A percentile compares a stretch with the other conserved stretches of the same genome.
Evolutionary conservation across 2,113 vertebrate genomes (phyloP).

Genomic region (Otis tarda): DNA sequence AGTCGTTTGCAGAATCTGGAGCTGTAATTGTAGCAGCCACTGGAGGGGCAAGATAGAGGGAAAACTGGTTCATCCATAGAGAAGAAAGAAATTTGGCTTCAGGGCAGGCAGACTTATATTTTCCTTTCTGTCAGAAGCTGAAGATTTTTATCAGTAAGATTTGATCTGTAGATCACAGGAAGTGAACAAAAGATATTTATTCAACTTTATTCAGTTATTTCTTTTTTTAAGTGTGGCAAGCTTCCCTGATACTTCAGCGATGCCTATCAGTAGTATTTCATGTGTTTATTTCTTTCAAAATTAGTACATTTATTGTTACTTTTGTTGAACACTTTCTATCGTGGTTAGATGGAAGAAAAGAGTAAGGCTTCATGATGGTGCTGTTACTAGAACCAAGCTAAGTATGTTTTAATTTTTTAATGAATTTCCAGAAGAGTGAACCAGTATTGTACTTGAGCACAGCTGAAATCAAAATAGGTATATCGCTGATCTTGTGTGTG

Average conservation of each 20-base stretch:
- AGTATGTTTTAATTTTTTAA: not conserved
- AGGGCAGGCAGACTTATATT: not conserved
- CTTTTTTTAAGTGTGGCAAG: not conserved
- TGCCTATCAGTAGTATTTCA: not conserved
- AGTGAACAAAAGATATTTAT: not conserved
- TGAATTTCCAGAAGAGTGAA: not conserved
- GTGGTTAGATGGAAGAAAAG: not conserved
- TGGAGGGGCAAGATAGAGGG: not conserved
- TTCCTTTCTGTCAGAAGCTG: not conserved
- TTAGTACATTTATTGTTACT: not conserved
- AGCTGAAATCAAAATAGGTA: not conserved
- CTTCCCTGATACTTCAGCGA: not conserved
- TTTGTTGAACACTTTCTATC: not conserved
- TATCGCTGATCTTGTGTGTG: not conserved
- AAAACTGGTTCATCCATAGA: slow-evolving; percentile 7
- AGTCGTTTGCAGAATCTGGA: not conserved
- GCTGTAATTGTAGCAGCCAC: not conserved
- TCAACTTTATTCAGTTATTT: not conserved
- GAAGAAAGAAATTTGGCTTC: slow-evolving; percentile 6
- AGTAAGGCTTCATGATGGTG: not conserved
- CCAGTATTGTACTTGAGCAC: not conserved
- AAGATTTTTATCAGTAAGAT: not conserved
- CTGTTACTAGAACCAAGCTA: not conserved
- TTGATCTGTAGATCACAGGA: not conserved
- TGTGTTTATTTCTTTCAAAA: not conserved